phyloP scores from a whole-genome alignment of 1,140 invertebrate species.

The Bacillus rossius region DNA sequence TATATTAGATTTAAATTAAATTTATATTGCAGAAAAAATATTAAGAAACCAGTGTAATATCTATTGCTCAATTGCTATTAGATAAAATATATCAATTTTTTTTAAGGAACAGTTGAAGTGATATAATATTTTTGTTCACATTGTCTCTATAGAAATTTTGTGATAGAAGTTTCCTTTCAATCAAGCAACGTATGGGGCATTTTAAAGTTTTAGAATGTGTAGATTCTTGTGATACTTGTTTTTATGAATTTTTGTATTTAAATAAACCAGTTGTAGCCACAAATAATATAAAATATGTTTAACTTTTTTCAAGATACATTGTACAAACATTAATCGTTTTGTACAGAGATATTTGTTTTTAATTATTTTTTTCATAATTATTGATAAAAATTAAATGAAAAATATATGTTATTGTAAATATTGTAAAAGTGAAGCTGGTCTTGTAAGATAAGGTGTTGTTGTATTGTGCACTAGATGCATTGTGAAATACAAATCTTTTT shows the following conservation, averaged over 20 bases:
- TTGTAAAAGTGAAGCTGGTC: conserved; percentile 50
- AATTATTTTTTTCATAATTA: conserved; percentile 20
- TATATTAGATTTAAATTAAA: no score
- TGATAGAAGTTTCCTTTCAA: not conserved
- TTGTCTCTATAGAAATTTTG: conserved; percentile 15
- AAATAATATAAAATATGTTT: no score
- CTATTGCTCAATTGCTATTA: no score
- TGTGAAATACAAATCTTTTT: conserved; percentile 25
- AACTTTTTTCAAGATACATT: conserved; percentile 10
- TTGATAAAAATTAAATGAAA: conserved; percentile 14
- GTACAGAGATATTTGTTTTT: conserved; percentile 30
- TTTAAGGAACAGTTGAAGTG: no score
- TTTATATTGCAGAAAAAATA: no score
- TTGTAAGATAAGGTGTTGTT: conserved; percentile 55
- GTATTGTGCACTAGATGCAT: conserved; percentile 50
- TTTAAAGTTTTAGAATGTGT: not conserved
- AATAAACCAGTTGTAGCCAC: no score
- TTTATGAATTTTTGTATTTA: not conserved
- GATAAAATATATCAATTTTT: no score
- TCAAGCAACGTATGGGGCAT: not conserved
- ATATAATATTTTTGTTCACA: no score
- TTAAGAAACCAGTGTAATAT: no score
- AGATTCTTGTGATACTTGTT: conserved; percentile 3
- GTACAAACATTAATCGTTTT: conserved; percentile 29
- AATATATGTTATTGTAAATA: conserved; percentile 44